Base-by-base conservation (phyloP, 2,888 invertebrate species). In the Trichogramma evanescens region DNA sequence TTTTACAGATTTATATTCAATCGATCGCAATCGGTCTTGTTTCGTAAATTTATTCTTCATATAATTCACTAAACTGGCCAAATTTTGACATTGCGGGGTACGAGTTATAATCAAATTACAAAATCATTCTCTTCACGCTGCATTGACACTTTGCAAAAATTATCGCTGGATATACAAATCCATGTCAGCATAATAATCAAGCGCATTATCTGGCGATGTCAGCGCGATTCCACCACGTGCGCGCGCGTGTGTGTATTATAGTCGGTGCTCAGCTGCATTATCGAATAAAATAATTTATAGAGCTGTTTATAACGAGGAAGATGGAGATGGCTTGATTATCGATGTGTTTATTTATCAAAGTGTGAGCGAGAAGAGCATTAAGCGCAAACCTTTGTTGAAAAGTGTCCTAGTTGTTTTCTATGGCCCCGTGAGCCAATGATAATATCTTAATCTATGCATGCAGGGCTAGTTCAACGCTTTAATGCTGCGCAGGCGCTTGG, bases 381-480 rank as follows among this genome's bases (percentile, higher is more conserved):
- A 45, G 57, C 49, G 44, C 39, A 38, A 9, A 51, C 56, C 54
- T 58, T 63, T 59, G 59, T 63, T 59, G 26, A 26, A 59, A 61
- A 59, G 54, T 55, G 63, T 63, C 59, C 56, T 52, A 65, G 63
- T 63, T 65, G 59, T 57, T 61, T 63, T 54, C 59, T 59, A 56
- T 61, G 56, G 56, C 48, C 50, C 10, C 26, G 10, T 13, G 54
- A 13, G 39, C 56, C 13, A 48, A 51, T 52, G 62, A 64, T 61
- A 62, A 64, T 56, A 64, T 60, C 60, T 60, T 64, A 60, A 60
- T 64, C 58, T 62, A 62, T 58, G 55, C 50, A 54, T 49, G 54
- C 53, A 7, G 42, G 13, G 48, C 48, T 13, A 6, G 6, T 10
- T 5, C 48, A 26, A 26, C 26, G 26, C 26, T 26, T 26, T 26